Evolutionary conservation across 1,140 invertebrate genomes (phyloP).

Genomic region (Maniola jurtina): DNA sequence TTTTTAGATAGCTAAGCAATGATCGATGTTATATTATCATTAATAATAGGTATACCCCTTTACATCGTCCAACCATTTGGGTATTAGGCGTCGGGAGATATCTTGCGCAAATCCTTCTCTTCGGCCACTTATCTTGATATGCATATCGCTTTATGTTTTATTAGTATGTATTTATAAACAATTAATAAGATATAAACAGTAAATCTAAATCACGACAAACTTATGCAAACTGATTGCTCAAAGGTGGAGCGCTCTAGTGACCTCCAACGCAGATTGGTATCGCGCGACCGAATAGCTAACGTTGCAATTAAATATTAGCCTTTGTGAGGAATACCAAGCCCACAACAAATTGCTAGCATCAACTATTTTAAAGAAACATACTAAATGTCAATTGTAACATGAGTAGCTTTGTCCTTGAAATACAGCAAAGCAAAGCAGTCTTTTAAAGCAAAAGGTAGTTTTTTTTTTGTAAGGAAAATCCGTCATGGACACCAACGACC

Average conservation of each 20-base stretch:
- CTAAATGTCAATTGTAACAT: conserved; percentile 5
- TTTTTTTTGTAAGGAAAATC: too few species aligned
- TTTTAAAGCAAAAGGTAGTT: too few species aligned
- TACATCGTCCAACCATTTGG: too few species aligned
- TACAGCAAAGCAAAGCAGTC: too few species aligned
- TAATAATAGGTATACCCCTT: too few species aligned
- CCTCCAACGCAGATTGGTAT: conserved; percentile 12
- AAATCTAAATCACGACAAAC: conserved; percentile 15
- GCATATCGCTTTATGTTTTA: conserved; percentile 1
- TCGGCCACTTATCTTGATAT: neutral
- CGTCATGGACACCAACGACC: too few species aligned
- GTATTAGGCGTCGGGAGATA: too few species aligned
- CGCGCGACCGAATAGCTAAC: conserved; percentile 10
- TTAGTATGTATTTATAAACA: conserved; percentile 3
- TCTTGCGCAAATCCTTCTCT: too few species aligned
- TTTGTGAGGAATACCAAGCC: conserved; percentile 15
- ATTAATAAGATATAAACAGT: conserved; percentile 11
- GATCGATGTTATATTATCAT: too few species aligned
- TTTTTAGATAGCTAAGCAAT: too few species aligned
- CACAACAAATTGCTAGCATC: neutral
- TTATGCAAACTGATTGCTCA: conserved; percentile 14
- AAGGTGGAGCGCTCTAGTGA: conserved; percentile 8
- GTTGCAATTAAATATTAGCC: conserved; percentile 14
- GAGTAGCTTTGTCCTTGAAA: too few species aligned
- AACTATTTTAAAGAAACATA: neutral